Percentiles rank a stretch among this genome's conserved stretches.
Conservation (phyloP, 2,888 invertebrate species). For the Oeneis ivallda region DNA sequence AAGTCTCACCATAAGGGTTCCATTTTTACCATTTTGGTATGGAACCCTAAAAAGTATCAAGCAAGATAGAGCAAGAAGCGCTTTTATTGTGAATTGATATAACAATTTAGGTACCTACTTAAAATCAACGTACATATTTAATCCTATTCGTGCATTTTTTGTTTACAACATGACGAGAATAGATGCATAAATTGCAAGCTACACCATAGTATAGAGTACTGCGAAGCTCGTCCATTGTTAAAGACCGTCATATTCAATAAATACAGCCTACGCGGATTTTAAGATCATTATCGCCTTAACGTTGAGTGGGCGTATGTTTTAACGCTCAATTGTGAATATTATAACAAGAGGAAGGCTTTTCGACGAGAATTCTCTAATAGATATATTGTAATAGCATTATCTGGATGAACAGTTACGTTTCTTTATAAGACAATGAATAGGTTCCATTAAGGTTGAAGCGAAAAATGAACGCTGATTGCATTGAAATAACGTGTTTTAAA, state of each 20-base stretch:
- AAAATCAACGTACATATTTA: too few relatives aligned
- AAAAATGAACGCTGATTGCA: conserved; percentile 1
- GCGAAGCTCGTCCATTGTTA: conserved; percentile 28
- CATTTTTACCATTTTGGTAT: too few relatives aligned
- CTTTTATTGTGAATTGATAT: too few relatives aligned
- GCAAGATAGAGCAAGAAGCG: too few relatives aligned
- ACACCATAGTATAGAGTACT: conserved; percentile 15
- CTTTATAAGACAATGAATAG: conserved; percentile 63
- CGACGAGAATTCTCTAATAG: conserved; percentile 51
- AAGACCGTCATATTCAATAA: conserved; percentile 36
- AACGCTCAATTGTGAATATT: conserved; percentile 69
- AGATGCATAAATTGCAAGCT: conserved; percentile 21
- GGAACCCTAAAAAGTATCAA: too few relatives aligned
- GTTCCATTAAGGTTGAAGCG: conserved; percentile 58
- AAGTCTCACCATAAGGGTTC: too few relatives aligned
- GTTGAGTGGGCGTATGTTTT: conserved; percentile 63
- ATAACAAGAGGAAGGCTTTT: conserved; percentile 57
- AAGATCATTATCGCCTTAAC: conserved; percentile 73
- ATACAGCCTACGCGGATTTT: conserved; percentile 71
- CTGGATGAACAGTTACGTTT: conserved; percentile 64
- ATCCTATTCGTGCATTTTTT: not conserved
- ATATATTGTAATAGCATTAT: conserved; percentile 57
- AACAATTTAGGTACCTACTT: too few relatives aligned
- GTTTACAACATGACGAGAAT: not conserved
- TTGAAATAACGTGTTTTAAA: conserved; percentile 42